These are phyloP conservation scores for Physella acuta DNA, from an alignment of 1,140 invertebrate species.

Conservation along the genomic window DNA sequence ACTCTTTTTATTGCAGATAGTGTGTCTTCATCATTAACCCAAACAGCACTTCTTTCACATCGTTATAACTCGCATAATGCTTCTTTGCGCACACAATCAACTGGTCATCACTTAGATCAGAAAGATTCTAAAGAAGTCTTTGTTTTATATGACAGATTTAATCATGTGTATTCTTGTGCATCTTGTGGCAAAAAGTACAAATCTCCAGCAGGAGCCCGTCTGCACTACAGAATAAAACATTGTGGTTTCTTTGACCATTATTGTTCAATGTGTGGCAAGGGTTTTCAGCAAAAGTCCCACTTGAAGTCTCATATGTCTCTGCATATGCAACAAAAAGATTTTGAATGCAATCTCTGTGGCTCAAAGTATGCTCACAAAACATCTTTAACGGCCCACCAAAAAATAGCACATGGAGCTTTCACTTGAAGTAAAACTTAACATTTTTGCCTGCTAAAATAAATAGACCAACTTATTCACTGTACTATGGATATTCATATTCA, in stretches of 20 bases:
- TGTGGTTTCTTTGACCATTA: constrained; percentile 28
- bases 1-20: constrained; percentile 13
- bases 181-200: constrained; percentile 27
- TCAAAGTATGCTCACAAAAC: constrained; percentile 32
- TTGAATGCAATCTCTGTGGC: constrained; percentile 27
- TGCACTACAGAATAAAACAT: constrained; percentile 29
- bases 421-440: neutral
- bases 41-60: too few species aligned
- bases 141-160: constrained; percentile 14
- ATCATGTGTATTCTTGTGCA: constrained; percentile 20
- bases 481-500: too few species aligned
- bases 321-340: constrained; percentile 29
- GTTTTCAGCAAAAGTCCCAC: constrained; percentile 31
- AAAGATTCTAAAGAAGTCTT: constrained; percentile 9
- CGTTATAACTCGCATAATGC: constrained; percentile 6
- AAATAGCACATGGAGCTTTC: constrained; percentile 15
- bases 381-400: constrained; percentile 25
- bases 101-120: neutral
- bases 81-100: neutral
- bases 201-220: constrained; percentile 26
- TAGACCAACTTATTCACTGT: neutral
- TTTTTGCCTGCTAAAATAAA: neutral
- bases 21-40: neutral
- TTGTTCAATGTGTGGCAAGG: constrained; percentile 30
- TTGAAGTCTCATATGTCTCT: constrained; percentile 31